Evolutionary conservation across 2,888 invertebrate genomes (phyloP), one percentile per base, ranked within the genome.

Genomic region (Dryococelus australis): DNA sequence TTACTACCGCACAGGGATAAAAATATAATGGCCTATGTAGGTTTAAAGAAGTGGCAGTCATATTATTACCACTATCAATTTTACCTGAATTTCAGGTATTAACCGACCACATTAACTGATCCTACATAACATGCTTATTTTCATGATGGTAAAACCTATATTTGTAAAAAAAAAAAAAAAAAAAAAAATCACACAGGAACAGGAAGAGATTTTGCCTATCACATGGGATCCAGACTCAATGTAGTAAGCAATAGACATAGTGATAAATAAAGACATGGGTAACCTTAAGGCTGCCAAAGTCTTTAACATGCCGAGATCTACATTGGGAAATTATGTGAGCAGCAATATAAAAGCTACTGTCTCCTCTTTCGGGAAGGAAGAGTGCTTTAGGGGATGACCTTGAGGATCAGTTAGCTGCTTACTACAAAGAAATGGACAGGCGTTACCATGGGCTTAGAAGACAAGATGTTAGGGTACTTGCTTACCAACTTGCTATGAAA

Each of bases 281-380:
- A 84, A n/a, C n/a, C n/a, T n/a, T n/a, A n/a, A n/a, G n/a, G n/a
- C n/a, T n/a, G n/a, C n/a, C n/a, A n/a, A n/a, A 84, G n/a, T 12
- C 84, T 84, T 84, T 43, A 84, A 43, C 12, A 13, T 43, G 10
- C 84, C 84, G 26, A 26, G 43, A n/a, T 84, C 84, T 13, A 84
- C 84, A 6, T 35, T 10, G 43, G 84, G 26, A 84, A 43, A 88
- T 10, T 79, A 79, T n/a, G 86, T 79, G 53, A 87, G 84, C 16
- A 65, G 26, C 86, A 53, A 85, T 84, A 88, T 85, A 88, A 13
- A n/a, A n/a, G n/a, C n/a, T n/a, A 80, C 3, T 80, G 80, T n/a
- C 80, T 27, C 12, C 80, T 27, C n/a, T 13, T 80, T 27, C 24
- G 27, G 80, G 80, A 27, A n/a, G 26, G 27, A 80, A 80, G 27